A percentile compares a stretch with the other conserved stretches of the same genome.
phyloP scores from a whole-genome alignment of 2,113 vertebrate genomes.

The Stercorarius parasiticus region DNA sequence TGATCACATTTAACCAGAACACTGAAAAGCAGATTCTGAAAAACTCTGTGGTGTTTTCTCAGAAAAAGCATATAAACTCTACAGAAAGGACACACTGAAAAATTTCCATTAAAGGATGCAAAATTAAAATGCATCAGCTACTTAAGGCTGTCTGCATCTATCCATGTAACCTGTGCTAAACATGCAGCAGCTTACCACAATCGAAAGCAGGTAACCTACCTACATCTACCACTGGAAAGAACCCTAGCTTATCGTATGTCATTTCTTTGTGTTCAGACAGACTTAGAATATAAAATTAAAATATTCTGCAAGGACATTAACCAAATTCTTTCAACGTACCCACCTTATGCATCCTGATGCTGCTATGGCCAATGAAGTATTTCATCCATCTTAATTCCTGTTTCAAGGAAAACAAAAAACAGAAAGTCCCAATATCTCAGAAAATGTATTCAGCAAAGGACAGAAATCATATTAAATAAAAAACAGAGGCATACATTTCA shows the following conservation, averaged over 20 bases:
- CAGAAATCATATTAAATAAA: not conserved
- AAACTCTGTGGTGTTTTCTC: not conserved
- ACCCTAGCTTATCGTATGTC: not conserved
- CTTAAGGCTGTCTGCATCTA: not conserved
- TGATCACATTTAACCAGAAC: not conserved
- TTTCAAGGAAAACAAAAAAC: not conserved
- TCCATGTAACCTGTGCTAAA: not conserved
- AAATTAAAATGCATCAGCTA: not conserved
- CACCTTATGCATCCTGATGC: not conserved
- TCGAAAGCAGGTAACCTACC: not conserved
- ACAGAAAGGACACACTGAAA: not conserved
- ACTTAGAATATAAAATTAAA: not conserved
- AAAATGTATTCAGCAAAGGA: not conserved
- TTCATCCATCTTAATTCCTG: conserved; percentile 6
- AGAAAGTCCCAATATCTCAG: not conserved
- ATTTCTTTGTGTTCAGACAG: not conserved
- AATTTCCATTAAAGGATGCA: not conserved
- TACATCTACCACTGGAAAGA: not conserved
- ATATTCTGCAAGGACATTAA: not conserved
- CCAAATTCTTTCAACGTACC: not conserved
- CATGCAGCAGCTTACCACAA: not conserved
- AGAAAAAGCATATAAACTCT: not conserved
- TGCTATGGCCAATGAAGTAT: not conserved
- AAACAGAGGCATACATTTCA: not conserved
- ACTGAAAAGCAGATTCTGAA: not conserved